Base-by-base conservation (phyloP, 23 tunicate species). In the Ciona savignyi region DNA sequence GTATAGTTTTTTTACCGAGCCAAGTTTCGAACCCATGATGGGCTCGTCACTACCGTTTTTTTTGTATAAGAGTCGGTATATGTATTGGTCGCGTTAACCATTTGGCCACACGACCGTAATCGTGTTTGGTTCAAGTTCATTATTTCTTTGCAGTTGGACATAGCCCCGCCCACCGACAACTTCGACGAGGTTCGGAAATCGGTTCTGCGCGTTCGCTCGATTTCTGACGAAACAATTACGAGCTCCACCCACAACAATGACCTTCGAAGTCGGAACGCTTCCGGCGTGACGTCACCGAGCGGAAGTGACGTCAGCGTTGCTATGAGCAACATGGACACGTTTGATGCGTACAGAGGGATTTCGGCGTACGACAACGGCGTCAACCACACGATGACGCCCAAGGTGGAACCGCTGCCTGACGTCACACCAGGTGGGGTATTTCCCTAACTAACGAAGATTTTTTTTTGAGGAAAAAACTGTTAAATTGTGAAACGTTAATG, bases 221-320 rank as follows among this genome's bases (percentile, higher is more conserved):
- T 64, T 4, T 64, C 68, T 4, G 28, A 64, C 28, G 68, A 64
- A 15, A 23, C 68, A 25, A 23, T 24, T 11, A 6, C 6, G 28
- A 6, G 22, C 28, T 15, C 68, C 27, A 64, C 56, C 56, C 56
- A 9, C 56, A 42, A 42, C 56, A 9, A 42, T 42, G 56, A 42
- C 56, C 56, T 15, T 6, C 56, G 56, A 6, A 42, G 11, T 42
- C 9, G 56, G 56, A 42, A 15, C 56, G 56, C 56, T 6, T 42
- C 56, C 9, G 77, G 65, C 33, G 77, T 35, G 27, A 3, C 65
- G 32, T 72, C 62, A 4, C 65, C 65, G 2, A 29, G 62, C 4
- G 77, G 77, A 3, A 42, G 77, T 72, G 77, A 72, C 1, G 74
- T 32, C 26, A 70, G 49, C 56, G 35, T 33, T 1, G 29, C 20